Percentiles rank a stretch among this genome's conserved stretches.
These are phyloP conservation scores for Eurytemora carolleeae DNA, from an alignment of 1,140 invertebrate genomes.

Conservation along the genomic window DNA sequence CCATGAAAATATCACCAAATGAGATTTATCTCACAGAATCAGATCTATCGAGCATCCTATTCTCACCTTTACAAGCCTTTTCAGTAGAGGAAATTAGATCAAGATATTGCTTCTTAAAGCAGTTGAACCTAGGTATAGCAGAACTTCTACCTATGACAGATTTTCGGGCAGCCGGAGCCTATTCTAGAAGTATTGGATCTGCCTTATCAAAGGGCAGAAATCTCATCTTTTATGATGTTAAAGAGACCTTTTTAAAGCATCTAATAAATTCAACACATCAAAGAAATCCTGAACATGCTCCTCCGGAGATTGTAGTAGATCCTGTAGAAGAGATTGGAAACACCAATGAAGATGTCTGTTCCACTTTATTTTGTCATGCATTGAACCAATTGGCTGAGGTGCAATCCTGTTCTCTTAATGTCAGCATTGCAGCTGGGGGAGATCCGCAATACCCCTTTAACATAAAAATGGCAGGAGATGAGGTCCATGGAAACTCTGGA, in stretches of 20 bases:
- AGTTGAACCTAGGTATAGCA: too few species aligned
- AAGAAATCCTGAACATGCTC: too few species aligned
- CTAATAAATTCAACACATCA: too few species aligned
- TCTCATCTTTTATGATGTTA: too few species aligned
- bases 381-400: constrained; percentile 24
- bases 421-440: constrained; percentile 25
- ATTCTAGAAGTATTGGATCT: too few species aligned
- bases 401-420: constrained; percentile 26
- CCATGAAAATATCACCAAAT: background rate
- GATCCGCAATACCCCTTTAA: constrained; percentile 29
- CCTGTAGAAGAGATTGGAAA: background rate
- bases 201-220: too few species aligned
- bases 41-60: background rate
- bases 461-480: constrained; percentile 26
- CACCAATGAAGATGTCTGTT: background rate
- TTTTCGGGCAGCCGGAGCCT: too few species aligned
- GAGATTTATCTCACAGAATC: background rate
- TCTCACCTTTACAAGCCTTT: background rate
- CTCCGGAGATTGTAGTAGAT: background rate
- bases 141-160: too few species aligned
- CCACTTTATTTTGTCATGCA: constrained; percentile 16
- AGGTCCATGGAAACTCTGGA: constrained; percentile 29
- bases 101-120: too few species aligned
- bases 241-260: too few species aligned
- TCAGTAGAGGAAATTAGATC: too few species aligned